Conservation (phyloP, 2,113 vertebrate species). For the Choloepus hoffmanni region DNA sequence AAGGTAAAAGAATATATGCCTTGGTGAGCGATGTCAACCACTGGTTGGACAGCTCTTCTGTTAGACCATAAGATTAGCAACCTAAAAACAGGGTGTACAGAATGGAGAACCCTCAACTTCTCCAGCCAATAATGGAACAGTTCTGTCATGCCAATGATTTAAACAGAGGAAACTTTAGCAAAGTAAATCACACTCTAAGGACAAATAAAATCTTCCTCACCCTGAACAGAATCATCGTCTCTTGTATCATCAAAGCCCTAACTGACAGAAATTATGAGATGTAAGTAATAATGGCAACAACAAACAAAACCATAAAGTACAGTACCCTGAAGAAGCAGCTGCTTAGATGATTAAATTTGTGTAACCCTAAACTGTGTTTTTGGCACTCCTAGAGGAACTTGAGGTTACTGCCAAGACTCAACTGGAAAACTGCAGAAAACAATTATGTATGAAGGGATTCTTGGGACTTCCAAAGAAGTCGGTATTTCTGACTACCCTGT, state of each 20-base stretch:
- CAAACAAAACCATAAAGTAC: not conserved
- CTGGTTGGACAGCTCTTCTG: not conserved
- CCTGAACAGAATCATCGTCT: not conserved
- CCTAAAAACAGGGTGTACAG: not conserved
- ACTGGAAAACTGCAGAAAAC: not conserved
- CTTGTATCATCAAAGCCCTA: not conserved
- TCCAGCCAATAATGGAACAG: not conserved
- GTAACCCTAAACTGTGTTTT: not conserved
- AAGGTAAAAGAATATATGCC: not conserved
- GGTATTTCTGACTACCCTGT: not conserved
- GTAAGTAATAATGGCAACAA: not conserved
- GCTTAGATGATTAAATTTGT: not conserved
- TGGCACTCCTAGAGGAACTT: not conserved
- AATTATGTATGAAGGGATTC: not conserved
- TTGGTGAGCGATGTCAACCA: slow-evolving; percentile 32
- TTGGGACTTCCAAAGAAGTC: not conserved
- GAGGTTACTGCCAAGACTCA: not conserved
- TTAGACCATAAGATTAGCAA: not conserved
- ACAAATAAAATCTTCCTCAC: not conserved
- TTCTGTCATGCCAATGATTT: not conserved
- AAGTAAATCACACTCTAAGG: not conserved
- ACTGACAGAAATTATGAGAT: not conserved
- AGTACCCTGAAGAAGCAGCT: not conserved
- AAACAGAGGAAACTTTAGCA: not conserved
- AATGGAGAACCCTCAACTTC: not conserved